Evolutionary conservation across 2,797 vertebrate genomes (phyloP), one percentile per base, ranked within the genome.

Genomic region (Spondyliosoma cantharus): DNA sequence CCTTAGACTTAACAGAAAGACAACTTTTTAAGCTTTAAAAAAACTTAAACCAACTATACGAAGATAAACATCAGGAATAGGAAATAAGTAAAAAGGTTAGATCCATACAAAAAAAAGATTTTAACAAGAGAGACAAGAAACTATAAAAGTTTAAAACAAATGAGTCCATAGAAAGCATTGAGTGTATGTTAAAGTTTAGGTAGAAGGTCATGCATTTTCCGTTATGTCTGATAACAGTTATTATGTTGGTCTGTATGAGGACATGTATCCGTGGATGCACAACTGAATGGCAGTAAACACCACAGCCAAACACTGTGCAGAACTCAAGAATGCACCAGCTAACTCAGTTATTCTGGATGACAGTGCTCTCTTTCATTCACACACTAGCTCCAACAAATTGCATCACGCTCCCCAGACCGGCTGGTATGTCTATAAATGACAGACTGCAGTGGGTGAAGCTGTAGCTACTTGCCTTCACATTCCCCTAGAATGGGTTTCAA

Each of bases 341-440:
- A 83, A 86, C 71, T 20, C 71, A 65, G 50, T 90, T 87, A 89
- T 78, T 86, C 72, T 83, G 82, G 73, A 68, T 72, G 79, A 92
- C 90, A 90, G 84, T 74, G 66, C 76, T 81, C 63, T 69, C 89
- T 83, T 92, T 92, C 87, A 88, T 84, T 74, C 74, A 43, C 57
- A 6, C 57, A 7, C 37, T 19, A 58, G 80, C 74, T 83, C 60
- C 0, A 45, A 82, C 75, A 69, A 82, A 89, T 88, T 68, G 76
- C 72, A 87, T 89, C 78, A 90, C 80, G 80, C 79, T 87, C 71
- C 65, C 81, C 57, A 24, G 81, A 71, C 76, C 46, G 45, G 85
- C 78, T 72, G 85, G 86, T 69, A 90, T 87, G 82, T 87, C 70
- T 53, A 42, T 58, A 68, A 71, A 54, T 60, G 77, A 77, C 75